Conservation (phyloP, 2,113 vertebrate genomes). For the Lepus americanus region DNA sequence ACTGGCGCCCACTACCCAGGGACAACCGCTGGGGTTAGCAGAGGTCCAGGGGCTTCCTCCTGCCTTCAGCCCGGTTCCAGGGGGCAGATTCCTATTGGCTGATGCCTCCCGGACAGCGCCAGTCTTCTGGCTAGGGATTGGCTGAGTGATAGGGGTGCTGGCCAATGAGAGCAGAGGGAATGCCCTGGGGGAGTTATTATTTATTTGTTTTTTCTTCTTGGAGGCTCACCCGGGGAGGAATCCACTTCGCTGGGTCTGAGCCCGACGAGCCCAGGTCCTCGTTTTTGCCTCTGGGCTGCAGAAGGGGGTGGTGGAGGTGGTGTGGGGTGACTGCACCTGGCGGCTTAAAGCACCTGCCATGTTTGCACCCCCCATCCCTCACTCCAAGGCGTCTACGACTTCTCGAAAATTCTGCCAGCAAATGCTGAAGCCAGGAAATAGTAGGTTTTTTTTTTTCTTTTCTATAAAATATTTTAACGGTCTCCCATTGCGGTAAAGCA, state of each 20-base stretch:
- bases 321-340: neutral
- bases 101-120: neutral
- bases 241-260: neutral
- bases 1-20: too few species aligned
- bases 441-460: neutral
- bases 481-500: neutral
- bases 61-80: neutral
- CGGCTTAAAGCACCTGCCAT: too few species aligned
- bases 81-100: neutral
- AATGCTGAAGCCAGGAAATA: neutral
- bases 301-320: neutral
- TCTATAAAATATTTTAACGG: neutral
- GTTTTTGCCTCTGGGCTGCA: neutral
- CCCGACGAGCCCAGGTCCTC: too few species aligned
- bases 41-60: neutral
- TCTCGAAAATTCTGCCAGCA: neutral
- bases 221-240: neutral
- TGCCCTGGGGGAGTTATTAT: neutral
- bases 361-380: neutral
- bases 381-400: neutral
- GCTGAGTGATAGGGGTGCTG: neutral
- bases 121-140: conserved; percentile 23
- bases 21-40: too few species aligned
- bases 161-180: neutral
- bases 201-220: neutral